A percentile compares a stretch with the other conserved stretches of the same genome.
Evolutionary conservation across 2,797 vertebrate genomes (phyloP).

Genomic region (Typhlichthys subterraneus): DNA sequence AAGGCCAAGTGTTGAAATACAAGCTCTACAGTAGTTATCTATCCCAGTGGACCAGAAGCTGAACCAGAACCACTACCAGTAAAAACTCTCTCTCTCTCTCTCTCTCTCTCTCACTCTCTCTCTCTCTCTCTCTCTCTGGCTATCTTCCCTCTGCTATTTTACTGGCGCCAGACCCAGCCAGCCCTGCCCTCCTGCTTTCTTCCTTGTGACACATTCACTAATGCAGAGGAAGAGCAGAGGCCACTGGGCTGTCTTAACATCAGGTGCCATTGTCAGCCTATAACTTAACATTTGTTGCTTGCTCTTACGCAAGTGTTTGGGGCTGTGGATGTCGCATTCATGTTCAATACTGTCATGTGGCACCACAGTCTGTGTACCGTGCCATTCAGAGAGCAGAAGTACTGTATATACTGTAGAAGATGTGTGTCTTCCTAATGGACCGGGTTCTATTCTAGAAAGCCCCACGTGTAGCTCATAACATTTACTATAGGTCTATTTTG

Average conservation of each 20-base stretch:
- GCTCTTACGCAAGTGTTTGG: slow-evolving; percentile 21
- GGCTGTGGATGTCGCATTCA: no score
- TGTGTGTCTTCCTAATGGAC: no score
- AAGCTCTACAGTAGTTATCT: slow-evolving; percentile 21
- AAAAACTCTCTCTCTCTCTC: background rate
- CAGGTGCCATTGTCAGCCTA: slow-evolving; percentile 36
- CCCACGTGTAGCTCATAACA: no score
- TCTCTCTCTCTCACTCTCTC: slow-evolving; percentile 9
- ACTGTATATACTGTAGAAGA: no score
- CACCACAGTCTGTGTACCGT: no score
- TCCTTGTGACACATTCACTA: slow-evolving; percentile 54
- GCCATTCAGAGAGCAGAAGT: no score
- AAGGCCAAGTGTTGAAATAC: no score
- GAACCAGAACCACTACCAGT: slow-evolving; percentile 29
- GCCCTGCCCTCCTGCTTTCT: slow-evolving; percentile 38
- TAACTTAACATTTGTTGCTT: slow-evolving; percentile 40
- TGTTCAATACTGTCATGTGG: no score
- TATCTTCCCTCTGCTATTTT: slow-evolving; percentile 6
- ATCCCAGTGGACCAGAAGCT: slow-evolving; percentile 28
- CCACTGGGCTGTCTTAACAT: slow-evolving; percentile 52
- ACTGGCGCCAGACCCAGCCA: slow-evolving; percentile 61
- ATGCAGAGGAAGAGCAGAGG: slow-evolving; percentile 51
- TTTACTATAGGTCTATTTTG: no score
- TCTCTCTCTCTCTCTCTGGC: slow-evolving; percentile 16
- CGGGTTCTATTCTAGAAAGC: no score